Base-by-base conservation (phyloP, 2,888 invertebrate genomes). In the Diaprepes abbreviatus region DNA sequence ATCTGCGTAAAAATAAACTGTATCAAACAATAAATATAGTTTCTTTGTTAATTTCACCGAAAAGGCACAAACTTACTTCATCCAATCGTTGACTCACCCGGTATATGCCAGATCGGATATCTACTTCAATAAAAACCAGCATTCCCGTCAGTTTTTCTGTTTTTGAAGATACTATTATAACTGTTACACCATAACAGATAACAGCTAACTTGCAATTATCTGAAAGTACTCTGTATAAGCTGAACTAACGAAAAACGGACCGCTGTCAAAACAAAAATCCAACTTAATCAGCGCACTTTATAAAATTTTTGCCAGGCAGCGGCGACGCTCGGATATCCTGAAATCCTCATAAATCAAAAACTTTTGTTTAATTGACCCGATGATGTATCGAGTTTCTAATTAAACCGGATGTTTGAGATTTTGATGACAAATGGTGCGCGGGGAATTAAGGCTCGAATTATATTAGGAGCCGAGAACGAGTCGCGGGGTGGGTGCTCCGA, bases 381-480 rank as follows among this genome's bases (percentile, higher is more conserved):
- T 65, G 65, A 70, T 70, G 70, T 70, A 70, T 70, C 60, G 70
- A 70, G 70, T 70, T 70, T 66, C 66, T 70, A 70, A 70, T 70
- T 70, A 70, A 70, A 70, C 36, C 66, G 70, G 70, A 66, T 70
- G 70, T 70, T 65, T 70, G 70, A 70, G 70, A 70, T 70, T 70
- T 70, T 65, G 70, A 70, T 70, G 70, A 70, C 70, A 70, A 70
- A 70, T 70, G 70, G 69, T 63, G 64, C 64, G 58, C 69, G 43
- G 69, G 64, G 70, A 60, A 66, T 70, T 70, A 50, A 28, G 59
- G 48, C 50, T 24, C 38, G 70, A 54, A 40, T 70, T 66, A 70
- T 70, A 70, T 70, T 70, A 65, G 64, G 40, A 33, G 65, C 21
- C 31, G n/a, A n/a, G 24, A 33, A 43, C 40, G 38, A 19, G 17